Percentiles rank a stretch among this genome's conserved stretches.
phyloP scores from a whole-genome alignment of 2,113 vertebrate genomes.

The Cinclus cinclus region DNA sequence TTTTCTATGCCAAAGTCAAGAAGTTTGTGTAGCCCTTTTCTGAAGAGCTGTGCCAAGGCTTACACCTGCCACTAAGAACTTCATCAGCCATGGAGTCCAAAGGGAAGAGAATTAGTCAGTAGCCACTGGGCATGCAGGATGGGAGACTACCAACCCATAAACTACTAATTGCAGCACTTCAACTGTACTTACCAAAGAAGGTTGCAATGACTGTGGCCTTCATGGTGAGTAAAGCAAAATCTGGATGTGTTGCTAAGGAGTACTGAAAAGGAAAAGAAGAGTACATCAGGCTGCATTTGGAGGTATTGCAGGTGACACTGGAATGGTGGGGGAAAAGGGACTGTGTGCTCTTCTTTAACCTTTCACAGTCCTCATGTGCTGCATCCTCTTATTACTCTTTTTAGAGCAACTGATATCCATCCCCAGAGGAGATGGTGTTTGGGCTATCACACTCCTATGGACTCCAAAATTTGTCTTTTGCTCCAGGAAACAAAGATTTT shows the following conservation, averaged over 20 bases:
- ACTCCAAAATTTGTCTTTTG: not conserved
- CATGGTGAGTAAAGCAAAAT: constrained; percentile 67
- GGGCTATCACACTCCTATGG: not conserved
- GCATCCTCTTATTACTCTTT: not conserved
- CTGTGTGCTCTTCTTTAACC: not conserved
- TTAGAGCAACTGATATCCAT: not conserved
- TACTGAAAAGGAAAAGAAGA: constrained; percentile 30
- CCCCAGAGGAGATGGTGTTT: not conserved
- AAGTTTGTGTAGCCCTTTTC: not conserved
- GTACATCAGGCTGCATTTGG: not conserved
- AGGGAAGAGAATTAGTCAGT: not conserved
- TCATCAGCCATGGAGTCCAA: not conserved
- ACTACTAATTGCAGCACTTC: not conserved
- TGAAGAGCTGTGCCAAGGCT: not conserved
- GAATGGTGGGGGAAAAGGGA: not conserved
- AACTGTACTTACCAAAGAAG: constrained; percentile 73
- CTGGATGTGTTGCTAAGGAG: not conserved
- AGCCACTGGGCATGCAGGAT: not conserved
- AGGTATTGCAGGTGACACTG: not conserved
- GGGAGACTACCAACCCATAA: not conserved
- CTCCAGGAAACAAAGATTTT: not conserved
- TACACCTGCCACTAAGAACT: not conserved
- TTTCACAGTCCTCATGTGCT: not conserved
- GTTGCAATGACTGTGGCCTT: constrained; percentile 65
- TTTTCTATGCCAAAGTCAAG: not conserved